phyloP scores from a whole-genome alignment of 2,797 vertebrate genomes.

The Carapus acus region DNA sequence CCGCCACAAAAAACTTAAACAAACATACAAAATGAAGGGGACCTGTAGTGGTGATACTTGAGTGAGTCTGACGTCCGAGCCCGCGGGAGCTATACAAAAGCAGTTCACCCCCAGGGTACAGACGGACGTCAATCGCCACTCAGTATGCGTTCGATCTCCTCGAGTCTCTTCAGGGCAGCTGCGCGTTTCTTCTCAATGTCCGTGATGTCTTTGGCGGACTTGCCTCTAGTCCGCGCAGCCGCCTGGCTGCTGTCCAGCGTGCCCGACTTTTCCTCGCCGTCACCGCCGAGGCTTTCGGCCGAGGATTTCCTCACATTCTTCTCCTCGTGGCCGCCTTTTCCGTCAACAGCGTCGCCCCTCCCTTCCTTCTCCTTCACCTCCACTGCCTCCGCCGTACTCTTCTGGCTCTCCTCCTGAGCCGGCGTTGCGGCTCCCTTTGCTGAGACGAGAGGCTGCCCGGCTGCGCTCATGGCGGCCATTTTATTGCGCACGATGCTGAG shows the following conservation, averaged over 20 bases:
- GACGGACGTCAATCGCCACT: conserved; percentile 82
- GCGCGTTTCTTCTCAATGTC: conserved; percentile 96
- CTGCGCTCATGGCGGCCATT: conserved; percentile 78
- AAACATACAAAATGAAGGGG: conserved; percentile 30
- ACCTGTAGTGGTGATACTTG: conserved; percentile 39
- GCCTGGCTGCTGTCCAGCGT: conserved; percentile 67
- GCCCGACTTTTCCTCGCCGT: conserved; percentile 67
- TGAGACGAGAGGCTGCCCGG: conserved; percentile 66
- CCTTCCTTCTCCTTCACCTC: conserved; percentile 60
- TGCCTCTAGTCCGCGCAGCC: conserved; percentile 78
- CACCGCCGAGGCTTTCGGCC: conserved; percentile 48
- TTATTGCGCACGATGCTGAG: conserved; percentile 89
- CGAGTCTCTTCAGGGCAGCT: conserved; percentile 94
- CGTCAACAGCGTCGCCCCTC: conserved; percentile 41
- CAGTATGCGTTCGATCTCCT: conserved; percentile 98
- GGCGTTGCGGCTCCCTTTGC: conserved; percentile 41
- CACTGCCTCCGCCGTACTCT: conserved; percentile 43
- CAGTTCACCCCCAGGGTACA: conserved; percentile 47
- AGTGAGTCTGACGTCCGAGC: conserved; percentile 25
- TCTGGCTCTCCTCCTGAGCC: conserved; percentile 29
- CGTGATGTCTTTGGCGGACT: conserved; percentile 90
- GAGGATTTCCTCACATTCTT: conserved; percentile 77
- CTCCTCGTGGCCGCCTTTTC: conserved; percentile 62
- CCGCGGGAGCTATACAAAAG: conserved; percentile 59
- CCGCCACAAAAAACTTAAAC: conserved; percentile 22